These are phyloP conservation scores for Oncorhynchus kisutch DNA, from an alignment of 2,113 vertebrate genomes.

Conservation along the genomic window DNA sequence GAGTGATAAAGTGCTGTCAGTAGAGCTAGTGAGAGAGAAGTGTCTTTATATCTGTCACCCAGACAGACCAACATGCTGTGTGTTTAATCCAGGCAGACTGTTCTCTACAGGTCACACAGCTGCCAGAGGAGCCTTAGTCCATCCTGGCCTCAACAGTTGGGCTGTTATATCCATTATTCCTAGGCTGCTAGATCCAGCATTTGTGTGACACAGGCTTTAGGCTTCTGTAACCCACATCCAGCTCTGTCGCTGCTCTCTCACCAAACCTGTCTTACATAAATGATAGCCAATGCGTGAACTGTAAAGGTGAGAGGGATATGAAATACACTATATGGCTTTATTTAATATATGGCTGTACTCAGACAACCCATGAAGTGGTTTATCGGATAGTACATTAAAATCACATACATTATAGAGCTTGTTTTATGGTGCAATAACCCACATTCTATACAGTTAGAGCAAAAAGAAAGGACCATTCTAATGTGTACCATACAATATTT, in stretches of 20 bases:
- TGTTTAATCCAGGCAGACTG: neutral
- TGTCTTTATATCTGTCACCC: conserved; percentile 12
- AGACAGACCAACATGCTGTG: conserved; percentile 11
- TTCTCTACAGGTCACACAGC: neutral
- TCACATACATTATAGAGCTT: too few relatives aligned
- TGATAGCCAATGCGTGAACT: neutral
- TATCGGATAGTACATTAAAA: too few relatives aligned
- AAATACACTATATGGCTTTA: too few relatives aligned
- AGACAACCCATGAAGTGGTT: too few relatives aligned
- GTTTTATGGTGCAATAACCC: too few relatives aligned
- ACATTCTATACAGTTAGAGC: too few relatives aligned
- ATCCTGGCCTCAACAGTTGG: neutral
- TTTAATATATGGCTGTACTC: too few relatives aligned
- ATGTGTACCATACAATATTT: too few relatives aligned
- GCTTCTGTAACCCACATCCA: too few relatives aligned
- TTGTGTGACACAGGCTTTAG: too few relatives aligned
- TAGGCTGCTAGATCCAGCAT: neutral
- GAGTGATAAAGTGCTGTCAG: conserved; percentile 34
- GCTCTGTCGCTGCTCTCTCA: neutral
- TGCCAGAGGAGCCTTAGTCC: neutral
- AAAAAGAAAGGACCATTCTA: too few relatives aligned
- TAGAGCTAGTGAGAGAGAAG: neutral
- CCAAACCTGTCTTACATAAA: neutral
- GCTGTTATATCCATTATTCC: neutral
- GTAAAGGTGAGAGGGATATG: too few relatives aligned